phyloP scores from a whole-genome alignment of 2,888 invertebrate genomes.

The Parochlus steinenii region DNA sequence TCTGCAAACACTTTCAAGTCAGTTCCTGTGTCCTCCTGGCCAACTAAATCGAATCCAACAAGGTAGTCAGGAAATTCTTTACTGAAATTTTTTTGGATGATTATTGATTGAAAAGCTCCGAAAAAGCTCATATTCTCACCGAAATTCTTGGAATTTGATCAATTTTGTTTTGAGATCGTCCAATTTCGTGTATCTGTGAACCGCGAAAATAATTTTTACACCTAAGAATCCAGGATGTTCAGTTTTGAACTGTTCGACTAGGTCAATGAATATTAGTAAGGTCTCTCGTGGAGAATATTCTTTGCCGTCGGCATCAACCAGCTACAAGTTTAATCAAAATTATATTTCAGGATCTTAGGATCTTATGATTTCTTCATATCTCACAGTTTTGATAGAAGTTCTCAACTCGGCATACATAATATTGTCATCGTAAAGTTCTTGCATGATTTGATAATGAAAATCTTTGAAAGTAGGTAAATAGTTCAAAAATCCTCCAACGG shows the following conservation, averaged over 20 bases:
- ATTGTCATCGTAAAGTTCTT: slow-evolving; percentile 43
- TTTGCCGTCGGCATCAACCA: slow-evolving; percentile 40
- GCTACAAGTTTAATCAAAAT: slow-evolving; percentile 16
- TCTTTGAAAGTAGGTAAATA: slow-evolving; percentile 39
- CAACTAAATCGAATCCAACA: slow-evolving; percentile 51
- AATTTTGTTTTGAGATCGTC: slow-evolving; percentile 25
- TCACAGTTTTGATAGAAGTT: too few species aligned
- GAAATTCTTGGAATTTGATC: slow-evolving; percentile 22
- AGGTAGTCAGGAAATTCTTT: slow-evolving; percentile 36
- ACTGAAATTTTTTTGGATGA: too few species aligned
- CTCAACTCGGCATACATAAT: slow-evolving; percentile 44
- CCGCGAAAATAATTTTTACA: slow-evolving; percentile 40
- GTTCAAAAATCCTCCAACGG: slow-evolving; percentile 34
- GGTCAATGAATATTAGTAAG: too few species aligned
- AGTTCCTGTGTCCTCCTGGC: slow-evolving; percentile 43
- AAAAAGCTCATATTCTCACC: too few species aligned
- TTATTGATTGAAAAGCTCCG: too few species aligned
- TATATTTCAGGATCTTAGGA: too few species aligned
- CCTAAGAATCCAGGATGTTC: slow-evolving; percentile 41
- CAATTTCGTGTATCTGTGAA: slow-evolving; percentile 23
- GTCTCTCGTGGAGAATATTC: too few species aligned
- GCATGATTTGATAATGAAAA: slow-evolving; percentile 35
- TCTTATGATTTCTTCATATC: too few species aligned
- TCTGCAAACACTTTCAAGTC: slow-evolving; percentile 29
- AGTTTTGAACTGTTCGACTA: slow-evolving; percentile 34